phyloP scores from a whole-genome alignment of 2,888 invertebrate genomes.

The Hanleya hanleyi region DNA sequence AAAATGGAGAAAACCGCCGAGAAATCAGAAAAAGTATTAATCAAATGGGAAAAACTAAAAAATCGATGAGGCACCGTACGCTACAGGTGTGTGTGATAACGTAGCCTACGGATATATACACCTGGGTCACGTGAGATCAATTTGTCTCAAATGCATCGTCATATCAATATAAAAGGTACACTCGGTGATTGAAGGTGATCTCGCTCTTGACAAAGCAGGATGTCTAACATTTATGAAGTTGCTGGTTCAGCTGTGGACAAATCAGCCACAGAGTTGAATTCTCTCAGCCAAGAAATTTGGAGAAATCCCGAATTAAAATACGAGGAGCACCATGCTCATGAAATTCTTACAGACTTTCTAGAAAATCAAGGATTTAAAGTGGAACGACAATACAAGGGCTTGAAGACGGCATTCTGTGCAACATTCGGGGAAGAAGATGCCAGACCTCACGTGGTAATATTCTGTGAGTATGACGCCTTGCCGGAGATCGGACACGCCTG shows the following conservation, averaged over 20 bases:
- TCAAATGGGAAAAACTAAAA: too few relatives aligned
- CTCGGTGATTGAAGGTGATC: too few relatives aligned
- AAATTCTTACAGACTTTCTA: slow-evolving; percentile 55
- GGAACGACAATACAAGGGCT: slow-evolving; percentile 48
- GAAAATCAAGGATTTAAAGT: slow-evolving; percentile 61
- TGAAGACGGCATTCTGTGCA: slow-evolving; percentile 56
- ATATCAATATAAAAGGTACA: too few relatives aligned
- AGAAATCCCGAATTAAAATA: slow-evolving; percentile 64
- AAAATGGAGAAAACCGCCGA: too few relatives aligned
- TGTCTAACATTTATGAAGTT: too few relatives aligned
- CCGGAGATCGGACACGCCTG: slow-evolving; percentile 72
- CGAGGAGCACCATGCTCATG: slow-evolving; percentile 63
- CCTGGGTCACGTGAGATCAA: too few relatives aligned
- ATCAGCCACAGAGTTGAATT: slow-evolving; percentile 38
- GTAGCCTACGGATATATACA: too few relatives aligned
- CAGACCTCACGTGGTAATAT: slow-evolving; percentile 61
- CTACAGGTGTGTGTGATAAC: too few relatives aligned
- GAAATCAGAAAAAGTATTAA: too few relatives aligned
- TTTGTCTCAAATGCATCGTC: too few relatives aligned
- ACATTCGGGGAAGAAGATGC: slow-evolving; percentile 31
- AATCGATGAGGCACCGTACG: too few relatives aligned
- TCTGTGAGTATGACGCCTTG: slow-evolving; percentile 73
- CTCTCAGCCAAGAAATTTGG: slow-evolving; percentile 65
- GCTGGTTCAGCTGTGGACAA: slow-evolving; percentile 37
- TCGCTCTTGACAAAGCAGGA: too few relatives aligned